Percentiles rank a stretch among this genome's conserved stretches.
Evolutionary conservation across 2,113 vertebrate genomes (phyloP).

Genomic region (Sapayoa aenigma): DNA sequence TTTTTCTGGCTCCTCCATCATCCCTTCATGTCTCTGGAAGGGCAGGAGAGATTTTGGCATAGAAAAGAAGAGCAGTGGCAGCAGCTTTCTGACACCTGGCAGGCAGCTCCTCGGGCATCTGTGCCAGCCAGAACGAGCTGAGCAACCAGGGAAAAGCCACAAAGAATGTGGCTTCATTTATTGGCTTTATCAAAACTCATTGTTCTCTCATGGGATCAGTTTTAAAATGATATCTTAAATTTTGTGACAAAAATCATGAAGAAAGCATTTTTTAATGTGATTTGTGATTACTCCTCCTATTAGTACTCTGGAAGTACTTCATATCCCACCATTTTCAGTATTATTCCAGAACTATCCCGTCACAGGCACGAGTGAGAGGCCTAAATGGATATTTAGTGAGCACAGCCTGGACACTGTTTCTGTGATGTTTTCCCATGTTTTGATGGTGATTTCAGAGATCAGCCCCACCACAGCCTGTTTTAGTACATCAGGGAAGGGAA

Average conservation of each 20-base stretch:
- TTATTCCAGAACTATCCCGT: background rate
- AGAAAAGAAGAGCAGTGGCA: background rate
- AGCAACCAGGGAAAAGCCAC: background rate
- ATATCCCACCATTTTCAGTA: background rate
- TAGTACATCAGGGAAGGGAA: background rate
- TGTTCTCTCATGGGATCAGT: background rate
- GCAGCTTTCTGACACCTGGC: background rate
- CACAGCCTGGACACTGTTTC: background rate
- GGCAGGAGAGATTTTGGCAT: background rate
- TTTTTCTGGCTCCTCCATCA: background rate
- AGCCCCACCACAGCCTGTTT: background rate
- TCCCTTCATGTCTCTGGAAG: background rate
- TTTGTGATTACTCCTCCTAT: background rate
- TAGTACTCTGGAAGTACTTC: background rate
- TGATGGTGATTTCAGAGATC: background rate
- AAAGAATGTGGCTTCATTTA: background rate
- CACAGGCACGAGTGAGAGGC: background rate
- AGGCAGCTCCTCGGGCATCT: background rate
- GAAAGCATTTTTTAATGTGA: background rate
- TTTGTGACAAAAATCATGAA: background rate
- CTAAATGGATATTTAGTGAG: background rate
- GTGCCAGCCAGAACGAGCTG: background rate
- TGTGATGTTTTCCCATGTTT: fast-evolving
- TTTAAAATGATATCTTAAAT: background rate
- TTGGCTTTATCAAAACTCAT: background rate